Evolutionary conservation across 1,140 invertebrate species (phyloP), one percentile per base, ranked within the genome.

Genomic region (Drosophila mayri): DNA sequence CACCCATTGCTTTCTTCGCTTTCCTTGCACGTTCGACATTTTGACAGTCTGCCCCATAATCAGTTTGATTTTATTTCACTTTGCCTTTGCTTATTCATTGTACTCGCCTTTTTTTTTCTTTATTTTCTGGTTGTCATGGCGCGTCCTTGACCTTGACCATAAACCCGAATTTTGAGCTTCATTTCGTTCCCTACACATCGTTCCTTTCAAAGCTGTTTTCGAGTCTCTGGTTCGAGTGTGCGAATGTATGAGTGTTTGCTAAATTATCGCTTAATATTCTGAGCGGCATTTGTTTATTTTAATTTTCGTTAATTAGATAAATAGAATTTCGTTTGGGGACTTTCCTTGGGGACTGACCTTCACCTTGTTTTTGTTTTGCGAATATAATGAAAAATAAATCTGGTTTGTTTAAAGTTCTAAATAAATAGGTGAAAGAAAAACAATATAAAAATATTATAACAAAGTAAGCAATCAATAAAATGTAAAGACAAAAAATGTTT

Each of bases 121-220:
- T 35, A 22, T 52, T 63, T 78, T 60, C 54, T 64, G 74, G 55
- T 72, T 59, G 75, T 55, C 61, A 79, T 72, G 66, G 14, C n/a
- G 55, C 59, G 82, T 86, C 82, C 82, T 86, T 86, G 82, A 81
- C 82, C 82, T 86, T 86, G 82, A 71, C 82, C 82, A 81, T 86
- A 86, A 86, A 81, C 82, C 75, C 71, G 70, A 75, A 70, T 44
- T 66, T 67, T 54, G 66, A 43, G 66, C 66, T 20, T 54, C 63
- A 70, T 35, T 46, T 49, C 71, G 64, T 73, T 72, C 60, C 64
- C 64, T 55, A 14, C 57, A 49, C 59, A 44, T 58, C 32, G 44
- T 79, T 79, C 49, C 67, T 65, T 80, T 44, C 28, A 80, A 80
- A 76, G 70, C 66, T 84, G 76, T 76, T 79, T 84, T 55, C 55